Conservation (phyloP, 2,113 vertebrate genomes). For the Nematolebias whitei region DNA sequence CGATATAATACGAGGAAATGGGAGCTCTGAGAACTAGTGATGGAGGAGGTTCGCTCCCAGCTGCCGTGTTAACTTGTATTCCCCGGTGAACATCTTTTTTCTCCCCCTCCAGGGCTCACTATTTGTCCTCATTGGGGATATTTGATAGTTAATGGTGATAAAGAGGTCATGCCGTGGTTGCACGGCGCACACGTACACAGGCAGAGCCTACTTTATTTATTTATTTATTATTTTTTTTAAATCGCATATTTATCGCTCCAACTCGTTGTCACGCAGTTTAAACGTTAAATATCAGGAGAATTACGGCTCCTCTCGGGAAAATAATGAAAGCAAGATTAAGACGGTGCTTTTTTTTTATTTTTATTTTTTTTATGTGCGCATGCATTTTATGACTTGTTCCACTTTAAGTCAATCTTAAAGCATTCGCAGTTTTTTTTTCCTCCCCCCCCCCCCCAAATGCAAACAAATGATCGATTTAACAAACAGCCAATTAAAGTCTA, state of each 20-base stretch:
- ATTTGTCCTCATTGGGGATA: constrained; percentile 66
- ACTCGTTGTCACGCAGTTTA: constrained; percentile 44
- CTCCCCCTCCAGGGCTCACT: constrained; percentile 56
- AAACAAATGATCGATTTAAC: constrained; percentile 77
- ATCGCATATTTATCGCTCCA: constrained; percentile 41
- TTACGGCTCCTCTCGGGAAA: too few relatives aligned
- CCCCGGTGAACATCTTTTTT: constrained; percentile 56
- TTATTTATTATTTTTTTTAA: not conserved
- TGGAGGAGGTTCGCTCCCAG: constrained; percentile 57
- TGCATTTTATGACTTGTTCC: too few relatives aligned
- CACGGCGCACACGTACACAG: constrained; percentile 47
- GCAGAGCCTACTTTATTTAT: constrained; percentile 49
- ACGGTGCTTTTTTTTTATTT: not conserved
- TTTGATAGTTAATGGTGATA: constrained; percentile 73
- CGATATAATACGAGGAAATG: constrained; percentile 49
- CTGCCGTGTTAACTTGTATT: constrained; percentile 75
- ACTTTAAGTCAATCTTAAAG: constrained; percentile 54
- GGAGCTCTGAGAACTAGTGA: constrained; percentile 59
- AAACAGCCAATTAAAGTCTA: constrained; percentile 80
- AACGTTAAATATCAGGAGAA: constrained; percentile 56
- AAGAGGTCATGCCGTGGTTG: constrained; percentile 69
- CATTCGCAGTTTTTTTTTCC: constrained; percentile 38
- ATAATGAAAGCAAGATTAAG: constrained; percentile 58
- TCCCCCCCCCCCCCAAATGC: constrained; percentile 32
- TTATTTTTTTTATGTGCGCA: too few relatives aligned